Conservation (phyloP, 1,140 invertebrate species). For the Agrilus planipennis region DNA sequence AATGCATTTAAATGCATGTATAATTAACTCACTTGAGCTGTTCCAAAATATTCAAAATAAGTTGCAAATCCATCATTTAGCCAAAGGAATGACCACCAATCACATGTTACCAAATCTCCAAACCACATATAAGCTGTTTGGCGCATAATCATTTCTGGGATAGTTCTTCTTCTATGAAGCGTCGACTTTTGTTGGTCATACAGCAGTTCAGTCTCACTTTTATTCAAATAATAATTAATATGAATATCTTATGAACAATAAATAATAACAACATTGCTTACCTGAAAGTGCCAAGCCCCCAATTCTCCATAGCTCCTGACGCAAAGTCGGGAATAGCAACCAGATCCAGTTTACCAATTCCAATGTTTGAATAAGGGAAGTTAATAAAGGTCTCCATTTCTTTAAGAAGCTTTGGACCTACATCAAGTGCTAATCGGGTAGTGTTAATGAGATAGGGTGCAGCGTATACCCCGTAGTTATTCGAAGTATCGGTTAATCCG, state of each 20-base stretch:
- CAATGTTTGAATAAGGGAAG: slow-evolving; percentile 35
- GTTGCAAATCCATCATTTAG: slow-evolving; percentile 11
- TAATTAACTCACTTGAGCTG: neutral
- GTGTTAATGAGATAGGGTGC: neutral
- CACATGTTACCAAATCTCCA: slow-evolving; percentile 6
- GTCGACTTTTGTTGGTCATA: neutral
- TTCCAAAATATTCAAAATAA: slow-evolving; percentile 6
- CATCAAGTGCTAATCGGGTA: neutral
- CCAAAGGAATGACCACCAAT: slow-evolving; percentile 11
- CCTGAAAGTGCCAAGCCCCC: slow-evolving; percentile 88
- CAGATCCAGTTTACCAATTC: slow-evolving; percentile 48
- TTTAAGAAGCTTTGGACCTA: neutral
- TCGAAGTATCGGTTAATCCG: neutral
- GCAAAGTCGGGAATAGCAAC: slow-evolving; percentile 66
- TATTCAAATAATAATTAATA: slow-evolving; percentile 1
- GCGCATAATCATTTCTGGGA: slow-evolving; percentile 8
- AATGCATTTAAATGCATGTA: too few relatives aligned
- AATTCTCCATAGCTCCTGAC: slow-evolving; percentile 90
- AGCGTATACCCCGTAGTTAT: neutral
- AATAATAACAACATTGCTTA: slow-evolving; percentile 41
- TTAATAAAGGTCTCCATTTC: slow-evolving; percentile 36
- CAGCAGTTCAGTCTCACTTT: neutral
- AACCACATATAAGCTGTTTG: slow-evolving; percentile 10
- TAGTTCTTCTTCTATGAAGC: too few relatives aligned
- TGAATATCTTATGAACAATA: slow-evolving; percentile 2